Evolutionary conservation across 2,113 vertebrate genomes (phyloP).

Genomic region (Proterorhinus semilunaris): DNA sequence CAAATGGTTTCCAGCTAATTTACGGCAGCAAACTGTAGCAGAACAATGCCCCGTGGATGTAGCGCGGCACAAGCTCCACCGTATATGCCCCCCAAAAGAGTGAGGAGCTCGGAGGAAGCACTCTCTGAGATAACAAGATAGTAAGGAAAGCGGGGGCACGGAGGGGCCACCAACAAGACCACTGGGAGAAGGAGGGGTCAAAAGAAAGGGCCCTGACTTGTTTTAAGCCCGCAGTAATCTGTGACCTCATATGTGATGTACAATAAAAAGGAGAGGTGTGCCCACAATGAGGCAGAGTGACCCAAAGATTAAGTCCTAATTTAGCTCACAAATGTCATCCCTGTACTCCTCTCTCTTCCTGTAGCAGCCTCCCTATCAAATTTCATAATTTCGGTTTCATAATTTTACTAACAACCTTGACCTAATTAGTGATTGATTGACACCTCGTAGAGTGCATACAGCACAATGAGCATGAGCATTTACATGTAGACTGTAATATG

Average conservation of each 20-base stretch:
- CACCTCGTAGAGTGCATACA: not conserved
- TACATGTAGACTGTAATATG: no score
- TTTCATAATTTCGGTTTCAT: no score
- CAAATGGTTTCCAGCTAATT: constrained; percentile 76
- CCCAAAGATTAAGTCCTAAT: not conserved
- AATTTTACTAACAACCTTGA: not conserved
- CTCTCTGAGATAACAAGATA: constrained; percentile 80
- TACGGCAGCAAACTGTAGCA: constrained; percentile 57
- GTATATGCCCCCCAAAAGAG: constrained; percentile 63
- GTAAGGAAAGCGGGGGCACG: constrained; percentile 64
- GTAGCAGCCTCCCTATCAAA: not conserved
- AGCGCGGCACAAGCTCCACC: constrained; percentile 48
- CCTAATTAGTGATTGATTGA: not conserved
- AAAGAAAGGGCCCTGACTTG: constrained; percentile 29
- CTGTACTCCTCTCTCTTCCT: constrained; percentile 1
- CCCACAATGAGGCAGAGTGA: not conserved
- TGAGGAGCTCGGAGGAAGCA: constrained; percentile 72
- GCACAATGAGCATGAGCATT: not conserved
- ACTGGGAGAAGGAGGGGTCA: constrained; percentile 19
- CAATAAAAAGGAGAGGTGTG: constrained; percentile 33
- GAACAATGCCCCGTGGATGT: constrained; percentile 70
- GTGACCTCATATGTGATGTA: not conserved
- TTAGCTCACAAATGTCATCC: not conserved
- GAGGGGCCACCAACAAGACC: constrained; percentile 49
- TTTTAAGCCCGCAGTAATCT: constrained; percentile 8